These are phyloP conservation scores for Diorhabda sublineata DNA, from an alignment of 1,140 invertebrate species.

Conservation along the genomic window DNA sequence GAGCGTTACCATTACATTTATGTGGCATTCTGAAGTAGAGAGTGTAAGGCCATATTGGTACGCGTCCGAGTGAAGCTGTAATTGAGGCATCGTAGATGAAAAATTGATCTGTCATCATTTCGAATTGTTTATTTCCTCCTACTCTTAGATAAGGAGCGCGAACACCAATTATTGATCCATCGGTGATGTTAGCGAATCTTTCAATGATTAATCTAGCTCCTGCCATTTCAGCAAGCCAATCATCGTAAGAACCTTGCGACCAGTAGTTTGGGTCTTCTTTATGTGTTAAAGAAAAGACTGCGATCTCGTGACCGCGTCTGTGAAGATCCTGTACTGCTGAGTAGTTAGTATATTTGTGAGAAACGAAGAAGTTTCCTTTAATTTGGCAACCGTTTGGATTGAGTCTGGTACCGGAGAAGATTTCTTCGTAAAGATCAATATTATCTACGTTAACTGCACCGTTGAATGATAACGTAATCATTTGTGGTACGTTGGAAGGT, in stretches of 20 bases:
- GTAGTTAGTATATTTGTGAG: slow-evolving; percentile 95
- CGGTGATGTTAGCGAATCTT: slow-evolving; percentile 86
- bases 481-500: slow-evolving; percentile 82
- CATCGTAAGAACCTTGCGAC: slow-evolving; percentile 81
- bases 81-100: slow-evolving; percentile 94
- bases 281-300: slow-evolving; percentile 89
- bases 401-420: slow-evolving; percentile 79
- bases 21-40: slow-evolving; percentile 93
- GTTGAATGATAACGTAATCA: slow-evolving; percentile 93
- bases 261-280: slow-evolving; percentile 88
- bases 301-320: slow-evolving; percentile 88
- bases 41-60: slow-evolving; percentile 94
- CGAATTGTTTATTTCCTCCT: slow-evolving; percentile 91
- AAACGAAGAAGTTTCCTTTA: slow-evolving; percentile 91
- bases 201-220: slow-evolving; percentile 84
- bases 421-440: slow-evolving; percentile 85
- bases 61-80: slow-evolving; percentile 80
- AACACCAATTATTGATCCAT: slow-evolving; percentile 83
- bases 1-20: slow-evolving; percentile 88
- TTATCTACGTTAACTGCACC: slow-evolving; percentile 93
- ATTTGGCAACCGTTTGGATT: slow-evolving; percentile 94
- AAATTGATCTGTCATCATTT: slow-evolving; percentile 94
- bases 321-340: slow-evolving; percentile 90
- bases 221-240: slow-evolving; percentile 94
- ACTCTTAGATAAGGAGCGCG: slow-evolving; percentile 86